Conservation (phyloP, 2,888 invertebrate species). For the Folsomia manolachei region DNA sequence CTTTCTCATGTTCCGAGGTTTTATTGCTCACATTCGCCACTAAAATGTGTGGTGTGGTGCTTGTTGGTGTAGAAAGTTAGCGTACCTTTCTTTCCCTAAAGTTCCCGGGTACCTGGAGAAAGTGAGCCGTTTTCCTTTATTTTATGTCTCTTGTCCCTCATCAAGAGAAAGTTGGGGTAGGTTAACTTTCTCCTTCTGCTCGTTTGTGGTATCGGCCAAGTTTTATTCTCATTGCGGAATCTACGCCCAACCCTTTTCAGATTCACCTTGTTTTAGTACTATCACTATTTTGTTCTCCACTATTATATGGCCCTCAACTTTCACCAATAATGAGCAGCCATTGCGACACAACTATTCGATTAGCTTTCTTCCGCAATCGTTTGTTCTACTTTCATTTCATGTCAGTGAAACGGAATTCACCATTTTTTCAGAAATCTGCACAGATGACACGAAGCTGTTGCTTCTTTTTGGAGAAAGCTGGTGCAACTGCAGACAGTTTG, state of each 20-base stretch:
- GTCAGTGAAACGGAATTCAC: too few relatives aligned
- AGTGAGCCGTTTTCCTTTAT: background rate
- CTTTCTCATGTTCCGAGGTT: background rate
- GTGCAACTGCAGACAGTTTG: constrained; percentile 4
- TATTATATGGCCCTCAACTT: too few relatives aligned
- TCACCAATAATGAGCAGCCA: too few relatives aligned
- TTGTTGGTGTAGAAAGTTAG: background rate
- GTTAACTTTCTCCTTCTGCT: background rate
- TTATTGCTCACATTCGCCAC: background rate
- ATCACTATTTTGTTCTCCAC: too few relatives aligned
- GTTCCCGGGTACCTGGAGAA: background rate
- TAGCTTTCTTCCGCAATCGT: background rate
- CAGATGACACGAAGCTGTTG: too few relatives aligned
- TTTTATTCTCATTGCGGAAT: too few relatives aligned
- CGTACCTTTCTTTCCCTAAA: too few relatives aligned
- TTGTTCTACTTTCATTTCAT: too few relatives aligned
- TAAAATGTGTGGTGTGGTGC: background rate
- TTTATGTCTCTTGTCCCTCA: background rate
- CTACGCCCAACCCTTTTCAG: too few relatives aligned
- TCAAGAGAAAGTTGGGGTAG: too few relatives aligned
- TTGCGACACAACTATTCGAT: background rate
- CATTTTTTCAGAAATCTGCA: background rate
- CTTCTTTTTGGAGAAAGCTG: background rate
- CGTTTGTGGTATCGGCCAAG: too few relatives aligned
- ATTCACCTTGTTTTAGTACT: too few relatives aligned